Evolutionary conservation across 1,140 invertebrate species (phyloP).

Genomic region (Caerostris extrusa): DNA sequence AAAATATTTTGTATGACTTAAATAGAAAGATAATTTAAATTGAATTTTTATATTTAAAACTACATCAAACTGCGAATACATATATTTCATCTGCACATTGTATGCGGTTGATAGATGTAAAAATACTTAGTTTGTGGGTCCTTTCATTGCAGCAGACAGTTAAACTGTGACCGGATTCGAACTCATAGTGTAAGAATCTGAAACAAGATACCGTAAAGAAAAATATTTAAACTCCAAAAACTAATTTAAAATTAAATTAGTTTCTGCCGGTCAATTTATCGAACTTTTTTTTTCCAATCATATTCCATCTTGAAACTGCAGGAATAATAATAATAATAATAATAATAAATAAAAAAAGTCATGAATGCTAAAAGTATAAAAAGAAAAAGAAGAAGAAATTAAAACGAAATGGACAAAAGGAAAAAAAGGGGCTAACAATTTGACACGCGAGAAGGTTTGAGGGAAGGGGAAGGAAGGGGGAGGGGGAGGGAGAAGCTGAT

Average conservation of each 20-base stretch:
- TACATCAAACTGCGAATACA: no score
- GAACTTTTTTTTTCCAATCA: conserved; percentile 47
- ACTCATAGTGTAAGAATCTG: not conserved
- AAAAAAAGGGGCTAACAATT: conserved; percentile 66
- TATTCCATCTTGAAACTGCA: conserved; percentile 17
- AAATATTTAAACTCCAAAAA: not conserved
- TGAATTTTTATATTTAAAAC: no score
- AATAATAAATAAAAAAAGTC: not conserved
- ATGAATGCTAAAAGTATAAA: not conserved
- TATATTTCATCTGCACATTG: no score
- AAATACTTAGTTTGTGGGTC: no score
- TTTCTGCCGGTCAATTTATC: conserved; percentile 22
- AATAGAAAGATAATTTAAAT: no score
- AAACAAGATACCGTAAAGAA: not conserved
- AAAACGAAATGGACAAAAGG: conserved; percentile 47
- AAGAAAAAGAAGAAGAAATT: conserved; percentile 18
- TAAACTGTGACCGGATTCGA: no score
- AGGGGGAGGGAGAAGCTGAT: conserved; percentile 53
- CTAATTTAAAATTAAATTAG: conserved; percentile 54
- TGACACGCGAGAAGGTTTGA: conserved; percentile 57
- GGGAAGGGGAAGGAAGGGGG: not conserved
- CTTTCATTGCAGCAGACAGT: no score
- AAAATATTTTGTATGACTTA: no score
- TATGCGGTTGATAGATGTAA: no score
- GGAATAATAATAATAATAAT: not conserved